Evolutionary conservation across 2,113 vertebrate species (phyloP).

Genomic region (Rhabdomys dilectus): DNA sequence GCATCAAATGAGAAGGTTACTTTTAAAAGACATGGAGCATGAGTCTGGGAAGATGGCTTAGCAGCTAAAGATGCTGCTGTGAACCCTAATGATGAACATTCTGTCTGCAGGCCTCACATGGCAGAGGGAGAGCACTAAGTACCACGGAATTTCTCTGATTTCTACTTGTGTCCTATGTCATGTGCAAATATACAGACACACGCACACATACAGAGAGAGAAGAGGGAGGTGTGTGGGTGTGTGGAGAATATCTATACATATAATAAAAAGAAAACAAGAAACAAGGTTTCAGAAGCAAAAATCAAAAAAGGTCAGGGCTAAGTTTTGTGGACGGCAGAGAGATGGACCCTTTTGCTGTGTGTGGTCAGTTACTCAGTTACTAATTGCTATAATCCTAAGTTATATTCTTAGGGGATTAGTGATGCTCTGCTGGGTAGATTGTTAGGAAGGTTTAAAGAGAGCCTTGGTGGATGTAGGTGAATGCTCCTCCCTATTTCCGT

Average conservation of each 20-base stretch:
- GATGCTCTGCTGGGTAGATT: not conserved
- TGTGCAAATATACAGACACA: not conserved
- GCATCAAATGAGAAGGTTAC: slow-evolving; percentile 15
- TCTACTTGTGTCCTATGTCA: not conserved
- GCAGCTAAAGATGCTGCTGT: not conserved
- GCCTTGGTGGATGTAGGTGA: not conserved
- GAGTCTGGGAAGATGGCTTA: not conserved
- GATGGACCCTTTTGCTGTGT: not conserved
- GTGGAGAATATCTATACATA: not conserved
- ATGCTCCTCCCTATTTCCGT: not conserved
- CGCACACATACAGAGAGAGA: not conserved
- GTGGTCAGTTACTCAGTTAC: not conserved
- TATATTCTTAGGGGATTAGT: slow-evolving; percentile 13
- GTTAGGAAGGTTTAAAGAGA: slow-evolving; percentile 50
- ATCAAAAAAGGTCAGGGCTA: not conserved
- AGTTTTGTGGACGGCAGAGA: not conserved
- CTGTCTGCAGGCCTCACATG: not conserved
- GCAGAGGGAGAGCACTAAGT: not conserved
- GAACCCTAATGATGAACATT: no score
- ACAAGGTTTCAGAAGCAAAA: slow-evolving; percentile 13
- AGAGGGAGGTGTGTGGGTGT: not conserved
- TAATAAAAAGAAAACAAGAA: not conserved
- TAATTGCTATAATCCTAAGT: slow-evolving; percentile 12
- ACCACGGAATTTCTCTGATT: not conserved
- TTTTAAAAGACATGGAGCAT: not conserved